Evolutionary conservation across 2,888 invertebrate species (phyloP), one percentile per base, ranked within the genome.

Genomic region (Aplocera efformata): DNA sequence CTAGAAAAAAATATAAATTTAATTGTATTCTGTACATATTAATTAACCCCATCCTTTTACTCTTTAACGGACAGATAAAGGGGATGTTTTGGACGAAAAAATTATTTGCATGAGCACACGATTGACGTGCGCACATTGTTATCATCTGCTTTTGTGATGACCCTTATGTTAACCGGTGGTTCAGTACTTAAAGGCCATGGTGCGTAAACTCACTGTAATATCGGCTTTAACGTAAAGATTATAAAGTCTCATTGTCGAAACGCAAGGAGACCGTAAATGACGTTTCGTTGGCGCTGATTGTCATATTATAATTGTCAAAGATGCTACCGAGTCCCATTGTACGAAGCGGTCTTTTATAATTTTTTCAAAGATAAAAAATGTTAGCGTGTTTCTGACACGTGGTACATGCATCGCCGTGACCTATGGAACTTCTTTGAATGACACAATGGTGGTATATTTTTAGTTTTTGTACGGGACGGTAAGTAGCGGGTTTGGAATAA

Each of bases 251-350:
- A 56, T 54, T 21, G 20, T 30, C n/a, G 46, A 56, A 50, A 50
- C 27, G 8, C 28, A 27, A 40, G 23, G 23, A 23, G 49, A 56
- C 58, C 63, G 65, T 66, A 77, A 78, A 79, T 71, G 67, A 50
- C 68, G 54, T 71, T 72, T 46, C 38, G 48, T 50, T 53, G 57
- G 57, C 56, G 54, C 50, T 57, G 61, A 57, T 71, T 58, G 61
- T 66, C 77, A 83, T 81, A 86, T 85, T 86, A 88, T 86, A 86
- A 86, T 88, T 88, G 86, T 88, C 85, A 86, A 88, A 88, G 88
- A 88, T 86, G 88, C 88, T 88, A 88, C 88, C 79, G 82, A 81
- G 72, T 72, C 60, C 65, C 81, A 83, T 88, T 88, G 86, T 88
- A 77, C 72, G 65, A 53, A 69, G 68, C 74, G 79, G 78, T 70